phyloP scores from a whole-genome alignment of 2,797 vertebrate genomes.

The Aldrovandia affinis region DNA sequence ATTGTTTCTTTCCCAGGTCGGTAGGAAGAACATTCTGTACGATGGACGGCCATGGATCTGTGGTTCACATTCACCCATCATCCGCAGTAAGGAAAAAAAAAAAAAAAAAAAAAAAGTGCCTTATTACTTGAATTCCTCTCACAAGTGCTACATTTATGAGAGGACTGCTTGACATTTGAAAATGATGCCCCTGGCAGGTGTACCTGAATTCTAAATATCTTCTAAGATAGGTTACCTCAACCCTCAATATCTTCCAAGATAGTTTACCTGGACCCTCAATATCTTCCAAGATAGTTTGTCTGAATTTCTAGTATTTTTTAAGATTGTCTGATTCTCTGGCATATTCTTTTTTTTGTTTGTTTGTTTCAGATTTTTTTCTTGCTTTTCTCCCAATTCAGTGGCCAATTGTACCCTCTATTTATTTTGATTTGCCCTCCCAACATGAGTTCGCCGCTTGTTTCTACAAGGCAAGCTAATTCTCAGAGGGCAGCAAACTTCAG shows the following conservation, averaged over 20 bases:
- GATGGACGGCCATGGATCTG: slow-evolving; percentile 97
- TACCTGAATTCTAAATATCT: not conserved
- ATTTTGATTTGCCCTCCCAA: too few relatives aligned
- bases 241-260: not conserved
- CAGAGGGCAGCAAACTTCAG: too few relatives aligned
- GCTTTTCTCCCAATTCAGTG: too few relatives aligned
- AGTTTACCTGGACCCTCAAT: not conserved
- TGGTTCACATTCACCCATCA: slow-evolving; percentile 92
- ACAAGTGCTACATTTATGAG: not conserved
- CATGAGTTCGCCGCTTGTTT: too few relatives aligned
- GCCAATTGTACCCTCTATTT: too few relatives aligned
- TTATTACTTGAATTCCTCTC: too few relatives aligned
- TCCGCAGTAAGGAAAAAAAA: slow-evolving; percentile 83
- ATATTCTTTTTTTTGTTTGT: not conserved
- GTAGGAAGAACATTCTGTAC: slow-evolving; percentile 92
- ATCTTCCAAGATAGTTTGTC: not conserved
- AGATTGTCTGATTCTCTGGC: too few relatives aligned
- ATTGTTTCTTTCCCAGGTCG: slow-evolving; percentile 73
- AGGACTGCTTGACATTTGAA: not conserved
- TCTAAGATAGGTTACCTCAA: not conserved
- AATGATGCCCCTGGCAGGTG: not conserved
- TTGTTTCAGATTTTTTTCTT: too few relatives aligned
- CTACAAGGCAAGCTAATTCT: too few relatives aligned
- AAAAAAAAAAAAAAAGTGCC: too few relatives aligned
- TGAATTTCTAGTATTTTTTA: not conserved